These are phyloP conservation scores for Dendrocincla tyrannina DNA, from an alignment of 2,797 vertebrate species.

Conservation along the genomic window DNA sequence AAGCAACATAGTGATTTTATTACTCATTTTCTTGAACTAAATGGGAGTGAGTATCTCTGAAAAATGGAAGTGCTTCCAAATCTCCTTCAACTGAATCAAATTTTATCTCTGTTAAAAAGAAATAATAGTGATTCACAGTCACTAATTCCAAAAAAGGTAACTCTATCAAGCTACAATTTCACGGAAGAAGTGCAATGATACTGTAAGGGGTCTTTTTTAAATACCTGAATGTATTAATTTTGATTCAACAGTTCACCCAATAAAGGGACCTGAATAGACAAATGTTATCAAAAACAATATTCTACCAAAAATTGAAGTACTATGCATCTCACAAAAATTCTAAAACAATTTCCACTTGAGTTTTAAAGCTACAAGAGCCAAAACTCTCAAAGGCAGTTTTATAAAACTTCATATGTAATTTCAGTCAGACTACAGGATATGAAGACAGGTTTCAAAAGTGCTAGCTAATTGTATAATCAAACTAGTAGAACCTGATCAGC, in stretches of 20 bases:
- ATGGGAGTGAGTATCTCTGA: neutral
- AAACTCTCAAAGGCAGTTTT: neutral
- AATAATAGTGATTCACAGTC: neutral
- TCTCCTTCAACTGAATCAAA: slow-evolving; percentile 16
- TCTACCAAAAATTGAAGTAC: neutral
- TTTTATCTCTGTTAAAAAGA: slow-evolving; percentile 9
- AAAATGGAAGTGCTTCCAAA: slow-evolving; percentile 3
- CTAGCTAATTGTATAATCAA: neutral
- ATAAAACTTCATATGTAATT: neutral
- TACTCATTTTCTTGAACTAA: slow-evolving; percentile 35
- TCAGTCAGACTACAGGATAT: neutral
- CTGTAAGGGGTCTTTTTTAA: neutral
- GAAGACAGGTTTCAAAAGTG: neutral
- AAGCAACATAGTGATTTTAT: slow-evolving; percentile 9
- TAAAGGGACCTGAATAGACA: neutral
- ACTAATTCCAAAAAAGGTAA: slow-evolving; percentile 5
- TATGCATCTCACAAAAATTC: neutral
- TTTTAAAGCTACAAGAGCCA: neutral
- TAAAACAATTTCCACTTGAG: neutral
- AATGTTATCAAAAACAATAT: neutral
- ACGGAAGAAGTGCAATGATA: neutral
- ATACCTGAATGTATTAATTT: neutral
- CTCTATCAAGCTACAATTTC: neutral
- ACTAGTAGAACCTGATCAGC: neutral
- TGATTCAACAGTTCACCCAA: neutral